These are phyloP conservation scores for Erythrocebus patas DNA, from an alignment of 2,113 vertebrate species.

Conservation along the genomic window DNA sequence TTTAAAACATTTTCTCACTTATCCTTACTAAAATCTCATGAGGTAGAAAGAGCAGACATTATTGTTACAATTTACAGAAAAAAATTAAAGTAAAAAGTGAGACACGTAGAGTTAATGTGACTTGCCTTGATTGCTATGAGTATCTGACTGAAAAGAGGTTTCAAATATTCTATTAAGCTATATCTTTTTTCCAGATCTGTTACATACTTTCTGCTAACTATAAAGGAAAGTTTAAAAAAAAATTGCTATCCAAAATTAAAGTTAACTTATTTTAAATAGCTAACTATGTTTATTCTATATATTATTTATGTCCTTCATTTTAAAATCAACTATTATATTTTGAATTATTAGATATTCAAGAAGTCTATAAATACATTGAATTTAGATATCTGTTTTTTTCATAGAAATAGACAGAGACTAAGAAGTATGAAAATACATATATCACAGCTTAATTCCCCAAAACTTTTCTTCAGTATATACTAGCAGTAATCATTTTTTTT, in stretches of 20 bases:
- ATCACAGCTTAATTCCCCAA: not conserved
- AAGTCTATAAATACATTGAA: not conserved
- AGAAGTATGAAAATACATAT: not conserved
- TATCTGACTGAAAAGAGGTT: not conserved
- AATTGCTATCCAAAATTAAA: not conserved
- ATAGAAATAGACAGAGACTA: not conserved
- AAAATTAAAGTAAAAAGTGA: not conserved
- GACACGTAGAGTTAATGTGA: not conserved
- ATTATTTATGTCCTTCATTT: not conserved
- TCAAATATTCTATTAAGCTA: not conserved
- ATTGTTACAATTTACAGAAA: not conserved
- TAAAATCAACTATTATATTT: not conserved
- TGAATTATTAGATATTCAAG: not conserved
- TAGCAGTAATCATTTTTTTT: not conserved
- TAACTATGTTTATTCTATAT: not conserved
- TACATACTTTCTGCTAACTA: not conserved
- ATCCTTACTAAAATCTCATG: not conserved
- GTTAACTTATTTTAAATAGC: not conserved
- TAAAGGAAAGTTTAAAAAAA: not conserved
- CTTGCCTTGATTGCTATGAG: rapidly evolving
- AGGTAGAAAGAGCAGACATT: not conserved
- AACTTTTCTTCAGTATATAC: not conserved
- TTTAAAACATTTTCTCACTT: not conserved
- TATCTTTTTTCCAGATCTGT: not conserved
- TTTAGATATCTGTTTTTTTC: not conserved